Evolutionary conservation across 2,113 vertebrate species (phyloP), one percentile per base, ranked within the genome.

Genomic region (Dasyurus viverrinus): DNA sequence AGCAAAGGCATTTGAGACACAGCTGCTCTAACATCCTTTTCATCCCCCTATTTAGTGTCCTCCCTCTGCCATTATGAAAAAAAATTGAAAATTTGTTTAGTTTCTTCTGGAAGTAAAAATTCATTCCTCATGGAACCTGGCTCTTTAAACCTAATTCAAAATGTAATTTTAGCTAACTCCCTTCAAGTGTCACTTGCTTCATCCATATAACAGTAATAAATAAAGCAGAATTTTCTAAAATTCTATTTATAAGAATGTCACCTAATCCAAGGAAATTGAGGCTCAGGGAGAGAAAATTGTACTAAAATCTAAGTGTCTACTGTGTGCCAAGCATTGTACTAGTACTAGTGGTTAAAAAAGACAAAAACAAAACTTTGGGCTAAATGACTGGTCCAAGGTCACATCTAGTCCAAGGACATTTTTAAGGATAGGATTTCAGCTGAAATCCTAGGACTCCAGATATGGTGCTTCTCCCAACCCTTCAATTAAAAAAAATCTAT

Each of bases 51-150:
- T 19, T 10, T 26, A 10, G 19, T 60, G 10, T 60, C 57, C 11
- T 8, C 10, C 27, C 0, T 11, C 26, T 11, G 1, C 30, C 10
- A 2, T 2, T 0, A 10, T 14, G 24, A 25, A 7, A 55, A 55
- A 55, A 55, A 55, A 55, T 8, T 8, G 24, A 23, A 84, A 84
- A 16, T n/a, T 84, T 84, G n/a, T 84, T 84, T 42, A 42, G 42
- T 84, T 19, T 23, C 6, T 84, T 76, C 16, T 76, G 36, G 4
- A 4, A 19, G 36, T 16, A 30, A 68, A 68, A 30, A 30, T 68
- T 68, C 11, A 68, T 68, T 68, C 12, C 30, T 76, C 60, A 76
- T 76, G 36, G 60, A 76, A n/a, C 14, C 36, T 76, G 30, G 4
- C 60, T n/a, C 30, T n/a, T 76, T 76, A 76, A 76, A 76, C 14